phyloP scores from a whole-genome alignment of 2,888 invertebrate genomes.

The Mesoligia furuncula region DNA sequence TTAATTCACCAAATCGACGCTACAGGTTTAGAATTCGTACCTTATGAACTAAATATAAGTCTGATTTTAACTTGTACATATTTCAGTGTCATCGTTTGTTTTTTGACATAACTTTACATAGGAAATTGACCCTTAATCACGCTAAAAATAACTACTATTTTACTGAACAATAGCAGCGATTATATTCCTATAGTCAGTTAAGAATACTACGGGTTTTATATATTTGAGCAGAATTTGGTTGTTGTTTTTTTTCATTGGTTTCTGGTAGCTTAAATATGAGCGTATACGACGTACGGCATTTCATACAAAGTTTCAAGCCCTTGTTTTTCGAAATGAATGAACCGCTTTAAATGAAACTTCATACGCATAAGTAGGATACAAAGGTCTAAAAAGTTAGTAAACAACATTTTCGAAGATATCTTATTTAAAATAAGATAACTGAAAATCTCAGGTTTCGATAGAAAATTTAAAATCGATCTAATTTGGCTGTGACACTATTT shows the following conservation, averaged over 20 bases:
- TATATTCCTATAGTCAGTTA: constrained; percentile 46
- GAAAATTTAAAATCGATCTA: no score
- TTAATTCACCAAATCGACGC: constrained; percentile 36
- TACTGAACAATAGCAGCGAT: constrained; percentile 30
- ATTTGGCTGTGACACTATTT: no score
- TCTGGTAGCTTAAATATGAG: not conserved
- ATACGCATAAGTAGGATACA: no score
- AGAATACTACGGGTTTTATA: constrained; percentile 42
- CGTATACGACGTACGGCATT: no score
- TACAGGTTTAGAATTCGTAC: constrained; percentile 69
- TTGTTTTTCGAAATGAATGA: no score
- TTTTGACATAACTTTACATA: constrained; percentile 34
- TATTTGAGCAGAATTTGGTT: constrained; percentile 16
- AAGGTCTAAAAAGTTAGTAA: no score
- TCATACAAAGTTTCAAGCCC: no score
- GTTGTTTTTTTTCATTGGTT: not conserved
- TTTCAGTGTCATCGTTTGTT: constrained; percentile 62
- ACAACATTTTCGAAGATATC: no score
- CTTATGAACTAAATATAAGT: constrained; percentile 74
- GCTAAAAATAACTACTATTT: constrained; percentile 39
- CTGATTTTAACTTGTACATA: constrained; percentile 71
- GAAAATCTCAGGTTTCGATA: no score
- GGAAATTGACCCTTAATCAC: constrained; percentile 35
- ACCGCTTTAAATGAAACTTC: no score
- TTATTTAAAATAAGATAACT: no score